Conservation (phyloP, 2,888 invertebrate species). For the Metellina segmentata region DNA sequence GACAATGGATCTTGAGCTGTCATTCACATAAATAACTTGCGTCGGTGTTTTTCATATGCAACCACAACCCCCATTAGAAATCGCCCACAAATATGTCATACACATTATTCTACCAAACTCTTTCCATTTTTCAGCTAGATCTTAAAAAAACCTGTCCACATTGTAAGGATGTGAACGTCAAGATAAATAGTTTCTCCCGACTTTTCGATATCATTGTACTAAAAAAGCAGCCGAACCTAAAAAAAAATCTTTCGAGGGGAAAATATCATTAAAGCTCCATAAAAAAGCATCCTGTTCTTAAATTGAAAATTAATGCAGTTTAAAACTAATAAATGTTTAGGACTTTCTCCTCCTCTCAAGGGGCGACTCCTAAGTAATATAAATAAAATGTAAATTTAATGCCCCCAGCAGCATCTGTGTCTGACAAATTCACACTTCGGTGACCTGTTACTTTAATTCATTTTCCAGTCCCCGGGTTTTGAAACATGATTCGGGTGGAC, state of each 20-base stretch:
- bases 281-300: neutral
- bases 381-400: slow-evolving; percentile 55
- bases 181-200: no score
- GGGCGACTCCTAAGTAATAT: neutral
- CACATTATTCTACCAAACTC: no score
- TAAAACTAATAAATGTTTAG: slow-evolving; percentile 46
- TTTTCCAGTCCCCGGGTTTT: slow-evolving; percentile 20
- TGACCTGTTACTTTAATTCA: slow-evolving; percentile 47
- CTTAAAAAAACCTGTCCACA: no score
- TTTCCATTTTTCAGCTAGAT: no score
- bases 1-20: no score
- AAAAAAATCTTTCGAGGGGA: neutral
- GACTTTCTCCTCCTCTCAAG: neutral
- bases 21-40: no score
- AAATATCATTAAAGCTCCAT: neutral
- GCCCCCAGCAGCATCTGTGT: slow-evolving; percentile 26
- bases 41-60: no score
- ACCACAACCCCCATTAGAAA: no score
- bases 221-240: neutral
- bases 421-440: slow-evolving; percentile 57
- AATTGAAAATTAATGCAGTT: slow-evolving; percentile 44
- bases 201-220: no score
- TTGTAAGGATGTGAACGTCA: no score
- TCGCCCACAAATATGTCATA: no score
- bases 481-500: slow-evolving; percentile 64